These are phyloP conservation scores for Athalia circularis DNA, from an alignment of 2,888 invertebrate species.

Conservation along the genomic window DNA sequence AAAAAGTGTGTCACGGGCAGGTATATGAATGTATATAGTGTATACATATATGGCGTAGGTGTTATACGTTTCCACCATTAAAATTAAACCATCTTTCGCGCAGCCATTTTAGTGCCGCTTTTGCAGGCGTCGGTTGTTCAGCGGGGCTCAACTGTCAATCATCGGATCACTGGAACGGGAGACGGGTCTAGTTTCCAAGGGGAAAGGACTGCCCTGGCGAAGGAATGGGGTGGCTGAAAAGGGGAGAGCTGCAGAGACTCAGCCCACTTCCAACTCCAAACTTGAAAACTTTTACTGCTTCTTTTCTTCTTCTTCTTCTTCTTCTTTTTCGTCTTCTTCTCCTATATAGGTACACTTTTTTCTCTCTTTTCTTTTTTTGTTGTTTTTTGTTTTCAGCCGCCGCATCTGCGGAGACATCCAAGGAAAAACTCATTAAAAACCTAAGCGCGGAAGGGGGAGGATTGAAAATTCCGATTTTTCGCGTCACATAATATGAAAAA, in stretches of 20 bases:
- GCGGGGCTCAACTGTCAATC: conserved; percentile 69
- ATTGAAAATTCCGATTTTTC: conserved; percentile 53
- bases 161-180: conserved; percentile 67
- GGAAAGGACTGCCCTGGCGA: conserved; percentile 47
- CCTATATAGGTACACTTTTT: not conserved
- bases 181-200: conserved; percentile 52
- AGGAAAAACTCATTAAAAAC: conserved; percentile 68
- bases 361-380: conserved; percentile 31
- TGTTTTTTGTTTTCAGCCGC: conserved; percentile 7
- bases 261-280: conserved; percentile 35
- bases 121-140: conserved; percentile 55
- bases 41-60: conserved; percentile 1
- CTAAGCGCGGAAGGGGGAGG: conserved; percentile 49
- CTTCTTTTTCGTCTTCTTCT: conserved; percentile 38
- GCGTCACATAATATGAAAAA: not conserved
- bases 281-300: conserved; percentile 57
- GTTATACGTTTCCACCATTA: conserved; percentile 61
- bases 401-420: conserved; percentile 57
- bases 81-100: conserved; percentile 70
- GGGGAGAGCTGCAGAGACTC: conserved; percentile 28
- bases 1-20: conserved; percentile 48
- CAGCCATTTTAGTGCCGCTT: conserved; percentile 67
- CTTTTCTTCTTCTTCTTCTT: conserved; percentile 51
- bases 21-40: conserved; percentile 26
- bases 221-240: conserved; percentile 20